Percentiles rank a stretch among this genome's conserved stretches.
Conservation (phyloP, 2,888 invertebrate genomes). For the Anticlea derivata region DNA sequence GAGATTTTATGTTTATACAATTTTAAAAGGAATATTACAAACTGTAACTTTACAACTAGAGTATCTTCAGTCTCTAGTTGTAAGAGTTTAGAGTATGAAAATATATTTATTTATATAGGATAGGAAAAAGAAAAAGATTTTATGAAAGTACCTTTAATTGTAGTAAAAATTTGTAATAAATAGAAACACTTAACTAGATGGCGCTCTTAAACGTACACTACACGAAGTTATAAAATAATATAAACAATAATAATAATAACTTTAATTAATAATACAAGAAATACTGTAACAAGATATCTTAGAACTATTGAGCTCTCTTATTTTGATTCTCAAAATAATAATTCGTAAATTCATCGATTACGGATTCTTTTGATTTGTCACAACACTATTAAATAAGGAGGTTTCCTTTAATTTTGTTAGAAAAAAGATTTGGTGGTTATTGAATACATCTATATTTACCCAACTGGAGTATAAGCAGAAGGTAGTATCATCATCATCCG, state of each 20-base stretch:
- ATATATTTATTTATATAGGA: no score
- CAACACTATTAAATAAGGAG: no score
- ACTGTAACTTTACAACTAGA: no score
- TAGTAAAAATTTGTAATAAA: slow-evolving; percentile 24
- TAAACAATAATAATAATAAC: background rate
- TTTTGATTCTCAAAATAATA: background rate
- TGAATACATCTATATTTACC: no score
- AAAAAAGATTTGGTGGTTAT: no score
- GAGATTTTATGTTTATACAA: no score
- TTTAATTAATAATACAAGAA: slow-evolving; percentile 11
- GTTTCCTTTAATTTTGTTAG: no score
- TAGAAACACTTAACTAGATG: slow-evolving; percentile 35
- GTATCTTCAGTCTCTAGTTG: no score
- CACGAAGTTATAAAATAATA: slow-evolving; percentile 2
- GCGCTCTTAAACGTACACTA: slow-evolving; percentile 24
- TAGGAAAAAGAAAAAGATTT: background rate
- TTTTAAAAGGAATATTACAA: no score
- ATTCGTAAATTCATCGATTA: background rate
- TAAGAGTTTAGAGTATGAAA: background rate
- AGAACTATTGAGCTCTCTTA: slow-evolving; percentile 18
- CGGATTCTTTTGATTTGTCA: background rate
- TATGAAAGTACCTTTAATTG: slow-evolving; percentile 19
- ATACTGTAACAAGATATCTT: slow-evolving; percentile 18
- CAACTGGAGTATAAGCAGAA: no score
- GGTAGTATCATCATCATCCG: no score